Percentiles rank a stretch among this genome's conserved stretches.
phyloP scores from a whole-genome alignment of 2,797 vertebrate genomes.

The Bovichtus variegatus region DNA sequence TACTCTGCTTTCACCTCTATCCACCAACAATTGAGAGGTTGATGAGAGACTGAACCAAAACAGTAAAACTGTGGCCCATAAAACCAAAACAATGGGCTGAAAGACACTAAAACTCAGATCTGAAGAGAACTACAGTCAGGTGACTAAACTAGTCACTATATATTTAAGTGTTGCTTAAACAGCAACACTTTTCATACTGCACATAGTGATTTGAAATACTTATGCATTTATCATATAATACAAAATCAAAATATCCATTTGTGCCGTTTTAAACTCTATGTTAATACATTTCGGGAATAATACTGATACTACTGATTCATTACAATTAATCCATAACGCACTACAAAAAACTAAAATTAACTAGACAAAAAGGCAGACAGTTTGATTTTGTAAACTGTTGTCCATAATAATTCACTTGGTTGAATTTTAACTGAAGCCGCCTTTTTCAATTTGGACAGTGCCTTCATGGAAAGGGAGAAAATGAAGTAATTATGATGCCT shows the following conservation, averaged over 20 bases:
- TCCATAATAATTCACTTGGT: not conserved
- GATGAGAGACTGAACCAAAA: not conserved
- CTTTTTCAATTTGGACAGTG: not conserved
- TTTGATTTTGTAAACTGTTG: not conserved
- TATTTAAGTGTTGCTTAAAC: not conserved
- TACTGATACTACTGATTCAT: not conserved
- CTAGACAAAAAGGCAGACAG: too few species aligned
- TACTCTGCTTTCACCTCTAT: too few species aligned
- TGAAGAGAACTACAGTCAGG: not conserved
- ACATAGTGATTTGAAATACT: not conserved
- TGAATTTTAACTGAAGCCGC: not conserved
- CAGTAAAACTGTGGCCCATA: not conserved
- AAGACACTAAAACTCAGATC: not conserved
- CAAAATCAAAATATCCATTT: not conserved
- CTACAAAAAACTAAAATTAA: not conserved
- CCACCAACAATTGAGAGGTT: not conserved
- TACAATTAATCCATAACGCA: not conserved
- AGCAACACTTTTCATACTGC: not conserved
- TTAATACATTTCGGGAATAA: not conserved
- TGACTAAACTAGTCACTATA: not conserved
- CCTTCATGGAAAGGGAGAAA: not conserved
- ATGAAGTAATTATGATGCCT: not conserved
- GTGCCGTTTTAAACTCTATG: not conserved
- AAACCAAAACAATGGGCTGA: not conserved
- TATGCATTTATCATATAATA: too few species aligned